These are phyloP conservation scores for Phasia obesa DNA, from an alignment of 2,888 invertebrate species.

Conservation along the genomic window DNA sequence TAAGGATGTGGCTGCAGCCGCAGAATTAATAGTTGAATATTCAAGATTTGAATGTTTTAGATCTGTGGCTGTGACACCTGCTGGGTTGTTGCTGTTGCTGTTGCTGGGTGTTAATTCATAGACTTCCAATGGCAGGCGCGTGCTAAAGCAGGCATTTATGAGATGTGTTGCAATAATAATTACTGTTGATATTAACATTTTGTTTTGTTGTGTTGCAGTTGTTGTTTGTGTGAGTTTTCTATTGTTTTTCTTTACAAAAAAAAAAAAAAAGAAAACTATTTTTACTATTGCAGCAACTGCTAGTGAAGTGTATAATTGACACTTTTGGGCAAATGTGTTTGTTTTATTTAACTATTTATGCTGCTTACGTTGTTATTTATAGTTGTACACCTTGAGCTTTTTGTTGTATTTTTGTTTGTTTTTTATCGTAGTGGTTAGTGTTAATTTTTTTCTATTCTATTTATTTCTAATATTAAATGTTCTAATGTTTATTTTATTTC, in stretches of 20 bases:
- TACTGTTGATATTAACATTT: slow-evolving; percentile 65
- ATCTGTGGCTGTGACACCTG: slow-evolving; percentile 56
- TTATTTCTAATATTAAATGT: slow-evolving; percentile 62
- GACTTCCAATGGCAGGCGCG: slow-evolving; percentile 81
- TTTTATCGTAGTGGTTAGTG: slow-evolving; percentile 48
- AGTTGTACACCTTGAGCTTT: slow-evolving; percentile 74
- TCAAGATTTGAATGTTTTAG: slow-evolving; percentile 76
- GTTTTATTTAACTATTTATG: slow-evolving; percentile 8
- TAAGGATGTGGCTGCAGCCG: slow-evolving; percentile 50
- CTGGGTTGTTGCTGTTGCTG: slow-evolving; percentile 56
- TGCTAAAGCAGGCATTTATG: slow-evolving; percentile 76
- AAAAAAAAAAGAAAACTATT: background rate
- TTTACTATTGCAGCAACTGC: slow-evolving; percentile 39
- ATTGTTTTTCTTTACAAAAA: slow-evolving; percentile 29
- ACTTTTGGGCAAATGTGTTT: slow-evolving; percentile 70
- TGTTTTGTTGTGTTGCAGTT: slow-evolving; percentile 55
- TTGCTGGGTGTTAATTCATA: slow-evolving; percentile 79
- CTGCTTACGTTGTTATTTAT: slow-evolving; percentile 21
- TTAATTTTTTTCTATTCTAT: slow-evolving; percentile 50
- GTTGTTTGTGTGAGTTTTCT: slow-evolving; percentile 31
- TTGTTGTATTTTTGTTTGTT: slow-evolving; percentile 51
- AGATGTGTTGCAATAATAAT: slow-evolving; percentile 74
- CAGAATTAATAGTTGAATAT: slow-evolving; percentile 76
- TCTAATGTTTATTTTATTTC: slow-evolving; percentile 54
- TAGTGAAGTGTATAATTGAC: slow-evolving; percentile 76